Evolutionary conservation across 2,888 invertebrate genomes (phyloP).

Genomic region (Cheilosia vernalis): DNA sequence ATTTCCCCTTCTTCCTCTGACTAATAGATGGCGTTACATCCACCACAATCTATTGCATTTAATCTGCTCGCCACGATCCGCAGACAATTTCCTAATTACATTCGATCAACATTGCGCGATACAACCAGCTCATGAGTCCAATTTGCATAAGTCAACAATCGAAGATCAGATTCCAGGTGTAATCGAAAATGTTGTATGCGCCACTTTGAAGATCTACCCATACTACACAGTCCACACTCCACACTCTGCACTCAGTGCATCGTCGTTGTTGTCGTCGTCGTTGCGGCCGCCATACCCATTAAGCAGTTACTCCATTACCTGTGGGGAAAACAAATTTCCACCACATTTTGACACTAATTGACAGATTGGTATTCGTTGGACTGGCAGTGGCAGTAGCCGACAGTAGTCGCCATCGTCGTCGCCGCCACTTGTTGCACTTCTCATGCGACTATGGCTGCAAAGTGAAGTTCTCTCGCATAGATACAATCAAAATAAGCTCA

Average conservation of each 20-base stretch:
- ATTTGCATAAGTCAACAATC: conserved; percentile 72
- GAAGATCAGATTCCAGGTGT: conserved; percentile 69
- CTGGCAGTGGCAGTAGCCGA: conserved; percentile 53
- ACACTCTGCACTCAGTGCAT: neutral
- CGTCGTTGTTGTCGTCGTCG: conserved; percentile 1
- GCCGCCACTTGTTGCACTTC: conserved; percentile 3
- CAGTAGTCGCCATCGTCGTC: conserved; percentile 59
- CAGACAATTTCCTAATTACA: conserved; percentile 54
- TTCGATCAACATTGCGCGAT: conserved; percentile 62
- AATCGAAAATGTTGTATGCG: conserved; percentile 69
- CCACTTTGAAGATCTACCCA: conserved; percentile 60
- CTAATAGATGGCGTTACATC: neutral
- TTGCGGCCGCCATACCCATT: conserved; percentile 45
- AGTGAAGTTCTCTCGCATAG: conserved; percentile 44
- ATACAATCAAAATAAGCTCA: conserved; percentile 62
- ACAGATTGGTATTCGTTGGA: conserved; percentile 72
- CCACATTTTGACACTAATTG: conserved; percentile 74
- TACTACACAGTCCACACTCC: neutral
- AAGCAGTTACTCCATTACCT: conserved; percentile 53
- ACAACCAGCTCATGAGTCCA: conserved; percentile 56
- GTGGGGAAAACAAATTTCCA: conserved; percentile 74
- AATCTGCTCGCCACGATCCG: neutral
- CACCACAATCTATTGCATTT: neutral
- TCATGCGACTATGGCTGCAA: neutral
- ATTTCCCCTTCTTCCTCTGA: neutral